phyloP scores from a whole-genome alignment of 2,888 invertebrate genomes.

The Drepanosiphum platanoidis region DNA sequence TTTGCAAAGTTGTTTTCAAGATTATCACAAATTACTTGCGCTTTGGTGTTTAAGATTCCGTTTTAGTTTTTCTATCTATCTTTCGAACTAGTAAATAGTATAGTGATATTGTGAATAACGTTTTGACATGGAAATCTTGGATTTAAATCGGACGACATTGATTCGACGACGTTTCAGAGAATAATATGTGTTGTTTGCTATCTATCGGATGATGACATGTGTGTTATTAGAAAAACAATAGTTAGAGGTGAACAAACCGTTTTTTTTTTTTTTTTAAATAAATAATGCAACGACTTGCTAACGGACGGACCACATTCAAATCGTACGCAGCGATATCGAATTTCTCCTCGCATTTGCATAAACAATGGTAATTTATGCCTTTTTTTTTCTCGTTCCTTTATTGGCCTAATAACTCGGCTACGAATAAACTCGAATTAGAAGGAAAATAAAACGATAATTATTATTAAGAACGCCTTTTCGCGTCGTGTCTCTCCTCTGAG shows the following conservation, averaged over 20 bases:
- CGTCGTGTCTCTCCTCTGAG: neutral
- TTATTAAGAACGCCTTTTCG: neutral
- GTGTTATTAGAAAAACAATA: neutral
- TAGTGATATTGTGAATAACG: no score
- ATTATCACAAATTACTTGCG: no score
- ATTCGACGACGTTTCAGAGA: neutral
- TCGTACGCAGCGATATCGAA: neutral
- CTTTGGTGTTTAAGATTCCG: no score
- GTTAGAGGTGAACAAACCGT: slow-evolving; percentile 1
- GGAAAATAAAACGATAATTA: neutral
- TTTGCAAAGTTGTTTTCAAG: no score
- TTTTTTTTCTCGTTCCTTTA: neutral
- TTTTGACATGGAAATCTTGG: no score
- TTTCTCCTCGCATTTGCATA: neutral
- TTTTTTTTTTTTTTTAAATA: slow-evolving; percentile 8
- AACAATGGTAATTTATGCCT: slow-evolving; percentile 28
- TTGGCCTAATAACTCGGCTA: neutral
- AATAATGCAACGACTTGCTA: slow-evolving; percentile 29
- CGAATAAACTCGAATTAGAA: neutral
- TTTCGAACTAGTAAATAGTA: no score
- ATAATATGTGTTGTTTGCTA: no score
- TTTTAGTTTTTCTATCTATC: no score
- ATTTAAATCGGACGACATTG: no score
- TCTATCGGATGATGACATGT: neutral
- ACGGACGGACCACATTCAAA: neutral